Evolutionary conservation across 2,797 vertebrate genomes (phyloP).

Genomic region (Percopsis omiscomaycus): DNA sequence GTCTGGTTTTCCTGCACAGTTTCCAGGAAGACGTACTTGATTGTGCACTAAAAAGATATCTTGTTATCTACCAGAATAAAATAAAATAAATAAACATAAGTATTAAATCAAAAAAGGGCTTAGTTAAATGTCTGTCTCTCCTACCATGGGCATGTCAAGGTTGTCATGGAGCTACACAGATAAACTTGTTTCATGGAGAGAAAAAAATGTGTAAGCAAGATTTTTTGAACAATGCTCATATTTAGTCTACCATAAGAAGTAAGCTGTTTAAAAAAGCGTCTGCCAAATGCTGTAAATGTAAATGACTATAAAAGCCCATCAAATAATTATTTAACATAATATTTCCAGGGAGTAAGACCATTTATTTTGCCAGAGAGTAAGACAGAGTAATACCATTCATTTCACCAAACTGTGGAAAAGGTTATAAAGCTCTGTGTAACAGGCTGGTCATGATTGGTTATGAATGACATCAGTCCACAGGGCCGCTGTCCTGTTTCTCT

Average conservation of each 20-base stretch:
- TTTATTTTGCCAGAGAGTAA: not conserved
- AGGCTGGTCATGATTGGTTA: slow-evolving; percentile 31
- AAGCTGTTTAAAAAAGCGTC: too few species aligned
- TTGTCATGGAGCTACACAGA: too few species aligned
- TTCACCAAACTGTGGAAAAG: not conserved
- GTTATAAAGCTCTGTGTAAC: not conserved
- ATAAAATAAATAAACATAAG: not conserved
- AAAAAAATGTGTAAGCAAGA: too few species aligned
- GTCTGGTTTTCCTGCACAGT: too few species aligned
- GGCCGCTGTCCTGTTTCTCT: slow-evolving; percentile 17
- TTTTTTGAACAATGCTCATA: not conserved
- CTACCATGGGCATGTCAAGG: too few species aligned
- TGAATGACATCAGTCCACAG: slow-evolving; percentile 43
- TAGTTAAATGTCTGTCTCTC: too few species aligned
- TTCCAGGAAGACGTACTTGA: too few species aligned
- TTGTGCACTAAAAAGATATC: too few species aligned
- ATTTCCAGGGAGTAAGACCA: not conserved
- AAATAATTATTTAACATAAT: not conserved
- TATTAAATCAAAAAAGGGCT: not conserved
- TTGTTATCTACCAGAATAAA: too few species aligned
- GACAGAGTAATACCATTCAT: not conserved
- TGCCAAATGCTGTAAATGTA: too few species aligned
- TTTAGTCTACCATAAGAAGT: not conserved
- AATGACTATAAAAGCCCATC: too few species aligned
- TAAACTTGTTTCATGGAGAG: too few species aligned